These are phyloP conservation scores for Adelosebastes latens DNA, from an alignment of 2,797 vertebrate species.

Conservation along the genomic window DNA sequence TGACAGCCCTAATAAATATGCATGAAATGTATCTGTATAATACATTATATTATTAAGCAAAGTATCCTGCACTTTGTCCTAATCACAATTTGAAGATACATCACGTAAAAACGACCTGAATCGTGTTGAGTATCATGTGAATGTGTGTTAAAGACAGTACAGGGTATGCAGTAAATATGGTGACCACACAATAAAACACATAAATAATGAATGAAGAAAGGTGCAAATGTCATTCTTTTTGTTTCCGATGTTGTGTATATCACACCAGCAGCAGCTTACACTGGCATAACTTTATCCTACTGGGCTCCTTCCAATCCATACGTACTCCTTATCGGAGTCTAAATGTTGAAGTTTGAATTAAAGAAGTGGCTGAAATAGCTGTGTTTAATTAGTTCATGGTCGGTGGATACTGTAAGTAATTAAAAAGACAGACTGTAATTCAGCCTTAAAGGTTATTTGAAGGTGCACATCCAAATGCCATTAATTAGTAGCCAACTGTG, in stretches of 20 bases:
- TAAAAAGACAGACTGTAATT: conserved; percentile 43
- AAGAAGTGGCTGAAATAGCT: conserved; percentile 9
- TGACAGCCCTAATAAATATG: too few relatives aligned
- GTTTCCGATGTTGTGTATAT: background rate
- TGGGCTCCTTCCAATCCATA: background rate
- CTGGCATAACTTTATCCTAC: background rate
- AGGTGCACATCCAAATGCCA: conserved; percentile 5
- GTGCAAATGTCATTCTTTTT: background rate
- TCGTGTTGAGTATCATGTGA: background rate
- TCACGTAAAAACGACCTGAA: too few relatives aligned
- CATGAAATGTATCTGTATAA: too few relatives aligned
- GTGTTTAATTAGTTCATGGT: conserved; percentile 35
- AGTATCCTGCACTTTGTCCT: too few relatives aligned
- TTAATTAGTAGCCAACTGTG: conserved; percentile 5
- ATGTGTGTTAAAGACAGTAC: background rate
- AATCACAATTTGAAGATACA: too few relatives aligned
- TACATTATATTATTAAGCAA: too few relatives aligned
- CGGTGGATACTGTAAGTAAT: conserved; percentile 26
- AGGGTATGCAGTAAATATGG: background rate
- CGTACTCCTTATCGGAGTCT: background rate
- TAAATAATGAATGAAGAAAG: background rate
- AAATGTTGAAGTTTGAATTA: conserved; percentile 13
- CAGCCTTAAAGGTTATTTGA: conserved; percentile 23
- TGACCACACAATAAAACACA: background rate
- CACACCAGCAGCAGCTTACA: background rate